Evolutionary conservation across 2,113 vertebrate genomes (phyloP).

Genomic region (Atrichornis clamosus): DNA sequence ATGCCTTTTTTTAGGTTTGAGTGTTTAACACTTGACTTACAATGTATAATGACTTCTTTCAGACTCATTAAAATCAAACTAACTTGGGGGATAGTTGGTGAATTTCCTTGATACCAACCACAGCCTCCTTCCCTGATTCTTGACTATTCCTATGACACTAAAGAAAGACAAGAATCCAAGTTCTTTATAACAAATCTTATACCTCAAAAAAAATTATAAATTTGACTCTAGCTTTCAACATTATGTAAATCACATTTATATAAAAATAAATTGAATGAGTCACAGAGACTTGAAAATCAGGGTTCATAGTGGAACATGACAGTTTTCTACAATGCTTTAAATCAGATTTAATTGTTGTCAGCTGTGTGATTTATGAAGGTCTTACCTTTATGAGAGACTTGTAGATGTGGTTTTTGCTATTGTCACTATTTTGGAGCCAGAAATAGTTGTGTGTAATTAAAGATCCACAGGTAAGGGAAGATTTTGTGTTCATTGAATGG

Average conservation of each 20-base stretch:
- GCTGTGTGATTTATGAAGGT: not conserved
- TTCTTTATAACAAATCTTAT: not conserved
- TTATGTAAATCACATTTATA: not conserved
- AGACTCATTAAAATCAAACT: not conserved
- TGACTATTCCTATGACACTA: not conserved
- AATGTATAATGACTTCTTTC: not conserved
- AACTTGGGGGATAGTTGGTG: not conserved
- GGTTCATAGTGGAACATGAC: not conserved
- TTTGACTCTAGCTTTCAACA: not conserved
- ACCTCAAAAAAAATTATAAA: not conserved
- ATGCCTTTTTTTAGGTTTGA: not conserved
- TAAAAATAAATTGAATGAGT: not conserved
- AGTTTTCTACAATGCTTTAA: slow-evolving; percentile 34
- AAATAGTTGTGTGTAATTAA: slow-evolving; percentile 5
- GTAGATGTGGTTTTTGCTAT: not conserved
- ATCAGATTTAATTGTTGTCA: slow-evolving; percentile 52
- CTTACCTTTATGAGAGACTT: not conserved
- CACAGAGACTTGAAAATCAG: not conserved
- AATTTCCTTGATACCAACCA: not conserved
- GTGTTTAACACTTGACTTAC: not conserved
- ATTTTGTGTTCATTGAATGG: slow-evolving; percentile 2
- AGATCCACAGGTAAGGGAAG: not conserved
- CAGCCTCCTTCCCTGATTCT: not conserved
- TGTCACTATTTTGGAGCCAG: not conserved
- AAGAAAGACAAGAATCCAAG: not conserved